A percentile compares a stretch with the other conserved stretches of the same genome.
Evolutionary conservation across 2,888 invertebrate species (phyloP).

Genomic region (Drosophila stalkeri): DNA sequence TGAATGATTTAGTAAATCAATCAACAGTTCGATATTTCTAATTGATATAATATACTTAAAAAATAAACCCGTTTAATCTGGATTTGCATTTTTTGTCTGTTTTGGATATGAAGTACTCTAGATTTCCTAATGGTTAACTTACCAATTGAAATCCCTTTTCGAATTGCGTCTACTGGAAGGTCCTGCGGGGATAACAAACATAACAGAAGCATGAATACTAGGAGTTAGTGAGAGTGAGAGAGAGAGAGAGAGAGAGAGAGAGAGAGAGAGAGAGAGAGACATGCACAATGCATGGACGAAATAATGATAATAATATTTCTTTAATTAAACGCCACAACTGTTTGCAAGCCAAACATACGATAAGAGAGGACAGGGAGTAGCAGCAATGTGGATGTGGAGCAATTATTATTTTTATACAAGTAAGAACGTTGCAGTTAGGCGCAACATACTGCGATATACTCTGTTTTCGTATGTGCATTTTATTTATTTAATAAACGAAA

Average conservation of each 20-base stretch:
- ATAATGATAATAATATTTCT: constrained; percentile 53
- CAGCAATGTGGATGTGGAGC: constrained; percentile 42
- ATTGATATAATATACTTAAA: neutral
- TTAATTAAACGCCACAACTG: constrained; percentile 66
- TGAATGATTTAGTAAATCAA: neutral
- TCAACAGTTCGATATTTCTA: neutral
- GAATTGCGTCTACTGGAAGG: too few species aligned
- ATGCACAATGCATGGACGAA: neutral
- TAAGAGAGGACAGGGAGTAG: constrained; percentile 33
- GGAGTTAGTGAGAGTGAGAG: neutral
- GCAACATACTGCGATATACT: too few species aligned
- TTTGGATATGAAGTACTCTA: neutral
- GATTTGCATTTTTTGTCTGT: neutral
- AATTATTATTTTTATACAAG: neutral
- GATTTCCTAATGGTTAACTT: neutral
- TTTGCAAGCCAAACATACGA: constrained; percentile 59
- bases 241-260: too few species aligned
- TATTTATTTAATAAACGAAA: too few species aligned
- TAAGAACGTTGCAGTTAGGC: too few species aligned
- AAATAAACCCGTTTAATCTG: neutral
- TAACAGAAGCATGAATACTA: constrained; percentile 21
- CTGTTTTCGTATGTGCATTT: too few species aligned
- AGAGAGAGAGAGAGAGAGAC: too few species aligned
- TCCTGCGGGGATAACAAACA: neutral
- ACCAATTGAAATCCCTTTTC: too few species aligned